Percentiles rank a stretch among this genome's conserved stretches.
These are phyloP conservation scores for Vulpes ferrilata DNA, from an alignment of 2,113 vertebrate species.

Conservation along the genomic window DNA sequence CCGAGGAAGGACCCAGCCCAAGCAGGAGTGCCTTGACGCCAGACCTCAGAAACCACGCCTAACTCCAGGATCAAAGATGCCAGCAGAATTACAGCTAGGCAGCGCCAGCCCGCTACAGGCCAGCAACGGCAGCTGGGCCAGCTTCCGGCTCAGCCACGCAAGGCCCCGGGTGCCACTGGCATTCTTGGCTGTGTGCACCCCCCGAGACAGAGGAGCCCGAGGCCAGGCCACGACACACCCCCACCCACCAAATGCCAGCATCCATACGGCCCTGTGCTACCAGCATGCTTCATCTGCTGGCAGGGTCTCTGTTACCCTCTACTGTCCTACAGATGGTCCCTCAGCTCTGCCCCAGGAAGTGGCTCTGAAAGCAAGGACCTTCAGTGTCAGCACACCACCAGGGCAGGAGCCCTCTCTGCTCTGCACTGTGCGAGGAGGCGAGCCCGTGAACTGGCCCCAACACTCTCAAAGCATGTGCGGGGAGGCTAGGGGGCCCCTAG, in stretches of 20 bases:
- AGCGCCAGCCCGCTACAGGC: neutral
- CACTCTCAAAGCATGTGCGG: neutral
- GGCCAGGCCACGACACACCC: neutral
- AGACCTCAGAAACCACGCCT: neutral
- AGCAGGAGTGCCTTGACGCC: neutral
- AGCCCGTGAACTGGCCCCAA: neutral
- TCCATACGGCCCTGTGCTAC: accelerated
- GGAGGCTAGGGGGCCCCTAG: neutral
- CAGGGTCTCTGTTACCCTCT: neutral
- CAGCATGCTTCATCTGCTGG: accelerated
- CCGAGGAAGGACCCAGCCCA: neutral
- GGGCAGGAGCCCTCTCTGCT: neutral
- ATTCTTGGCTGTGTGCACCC: neutral
- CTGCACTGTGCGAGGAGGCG: no score
- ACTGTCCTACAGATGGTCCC: neutral
- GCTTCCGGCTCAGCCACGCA: neutral
- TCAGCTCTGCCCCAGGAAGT: neutral
- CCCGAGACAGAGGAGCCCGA: accelerated
- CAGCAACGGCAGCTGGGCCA: neutral
- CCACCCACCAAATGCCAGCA: neutral
- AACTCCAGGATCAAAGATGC: neutral
- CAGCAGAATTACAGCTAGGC: neutral
- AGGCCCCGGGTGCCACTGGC: accelerated
- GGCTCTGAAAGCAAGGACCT: no score
- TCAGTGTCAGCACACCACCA: neutral